Base-by-base conservation (phyloP, 2,797 vertebrate species). In the Rhinoraja longicauda region DNA sequence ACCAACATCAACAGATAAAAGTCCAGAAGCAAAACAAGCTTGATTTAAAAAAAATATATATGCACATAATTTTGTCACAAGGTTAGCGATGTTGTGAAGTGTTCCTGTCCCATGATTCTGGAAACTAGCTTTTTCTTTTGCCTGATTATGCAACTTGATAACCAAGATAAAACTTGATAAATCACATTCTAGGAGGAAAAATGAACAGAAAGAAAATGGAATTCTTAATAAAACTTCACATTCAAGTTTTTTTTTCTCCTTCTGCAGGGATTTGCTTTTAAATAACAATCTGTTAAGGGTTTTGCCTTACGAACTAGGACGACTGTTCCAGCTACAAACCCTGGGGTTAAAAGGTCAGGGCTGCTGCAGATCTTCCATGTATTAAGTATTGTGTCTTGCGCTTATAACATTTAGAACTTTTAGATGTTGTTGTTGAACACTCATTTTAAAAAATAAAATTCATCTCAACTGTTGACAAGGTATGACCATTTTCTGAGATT, bases 281-380 rank as follows among this genome's bases (percentile, higher is more conserved):
- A 99, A 99, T 97, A 98, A 99, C 98, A 99, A 99, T 98, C 97
- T 99, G 96, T 97, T 99, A 97, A 97, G 98, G 97, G 98, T 99
- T 98, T 98, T 99, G 97, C 99, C 99, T 97, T 99, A 99, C 93
- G 99, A 99, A 97, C 98, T 99, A 95, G 99, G 99, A 95, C 97
- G 98, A 95, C 98, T 99, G 95, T 99, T 99, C 97, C 98, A 98
- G 97, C 96, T 99, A 94, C 98, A 99, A 96, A 99, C 97, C 94
- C 96, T 99, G 93, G 99, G 99, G 94, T 98, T 99, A 93, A 99
- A 99, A 99, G 99, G 99, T 97, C 94, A 59, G 93, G 39, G n/a
- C 2, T 90, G 32, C 57, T 67, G 9, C 73, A 90, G 53, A 91
- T 92, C 39, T 29, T 93, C 21, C 53, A 81, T 53, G 19, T 32